These are phyloP conservation scores for Mesitornis unicolor DNA, from an alignment of 2,113 vertebrate species.

Conservation along the genomic window DNA sequence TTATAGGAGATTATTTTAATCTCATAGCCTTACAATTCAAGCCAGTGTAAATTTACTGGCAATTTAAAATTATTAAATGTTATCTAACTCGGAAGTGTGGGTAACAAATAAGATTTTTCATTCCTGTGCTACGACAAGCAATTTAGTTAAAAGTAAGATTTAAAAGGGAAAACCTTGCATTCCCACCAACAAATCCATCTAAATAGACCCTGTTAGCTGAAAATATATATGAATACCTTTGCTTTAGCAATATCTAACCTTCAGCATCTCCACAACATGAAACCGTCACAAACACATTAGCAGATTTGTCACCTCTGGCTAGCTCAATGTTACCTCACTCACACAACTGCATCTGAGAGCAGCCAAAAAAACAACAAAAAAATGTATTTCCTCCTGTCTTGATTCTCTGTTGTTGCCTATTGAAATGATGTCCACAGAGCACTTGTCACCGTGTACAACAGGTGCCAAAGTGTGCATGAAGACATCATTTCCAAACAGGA, in stretches of 20 bases:
- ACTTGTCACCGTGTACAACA: fast-evolving
- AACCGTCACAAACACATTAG: background rate
- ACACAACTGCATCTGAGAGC: background rate
- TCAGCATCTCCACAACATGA: background rate
- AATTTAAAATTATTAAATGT: constrained; percentile 40
- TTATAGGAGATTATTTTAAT: constrained; percentile 6
- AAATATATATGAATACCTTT: background rate
- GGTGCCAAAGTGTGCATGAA: background rate
- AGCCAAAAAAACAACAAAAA: background rate
- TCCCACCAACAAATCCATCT: background rate
- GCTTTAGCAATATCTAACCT: background rate
- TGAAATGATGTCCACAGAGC: background rate
- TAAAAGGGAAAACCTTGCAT: background rate
- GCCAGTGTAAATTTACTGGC: background rate
- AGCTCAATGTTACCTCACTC: background rate
- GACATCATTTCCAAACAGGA: background rate
- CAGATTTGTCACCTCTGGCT: background rate
- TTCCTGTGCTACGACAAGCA: background rate
- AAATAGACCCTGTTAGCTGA: background rate
- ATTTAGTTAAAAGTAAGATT: constrained; percentile 4
- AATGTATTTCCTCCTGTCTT: background rate
- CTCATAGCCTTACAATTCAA: background rate
- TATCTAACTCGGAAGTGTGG: background rate
- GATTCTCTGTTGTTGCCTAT: background rate
- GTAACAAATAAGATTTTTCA: background rate